Evolutionary conservation across 2,797 vertebrate species (phyloP).

Genomic region (Xenopus petersii): DNA sequence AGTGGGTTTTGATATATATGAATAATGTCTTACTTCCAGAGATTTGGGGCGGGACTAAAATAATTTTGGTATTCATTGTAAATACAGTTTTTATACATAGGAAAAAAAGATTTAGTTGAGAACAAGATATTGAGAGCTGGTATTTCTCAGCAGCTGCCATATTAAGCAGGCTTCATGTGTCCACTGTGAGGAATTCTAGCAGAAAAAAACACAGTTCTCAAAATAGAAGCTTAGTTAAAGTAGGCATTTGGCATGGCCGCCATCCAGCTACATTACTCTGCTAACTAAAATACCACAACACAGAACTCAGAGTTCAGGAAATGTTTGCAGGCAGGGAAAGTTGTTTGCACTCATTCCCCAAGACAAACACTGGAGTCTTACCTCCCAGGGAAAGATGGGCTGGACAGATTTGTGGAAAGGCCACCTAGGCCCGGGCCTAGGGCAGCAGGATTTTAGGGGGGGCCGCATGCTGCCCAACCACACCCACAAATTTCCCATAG

Average conservation of each 20-base stretch:
- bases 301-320: slow-evolving; percentile 18
- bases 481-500: too few relatives aligned
- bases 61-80: too few relatives aligned
- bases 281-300: slow-evolving; percentile 33
- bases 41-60: too few relatives aligned
- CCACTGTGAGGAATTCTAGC: slow-evolving; percentile 1
- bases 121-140: too few relatives aligned
- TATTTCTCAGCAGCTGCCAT: slow-evolving; percentile 8
- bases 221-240: slow-evolving; percentile 15
- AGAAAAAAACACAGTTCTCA: not conserved
- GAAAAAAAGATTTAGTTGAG: too few relatives aligned
- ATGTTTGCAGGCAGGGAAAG: slow-evolving; percentile 14
- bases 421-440: too few relatives aligned
- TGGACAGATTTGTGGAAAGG: not conserved
- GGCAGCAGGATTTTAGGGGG: too few relatives aligned
- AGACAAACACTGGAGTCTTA: slow-evolving; percentile 19
- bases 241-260: slow-evolving; percentile 32
- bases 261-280: slow-evolving; percentile 27
- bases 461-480: too few relatives aligned
- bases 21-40: too few relatives aligned
- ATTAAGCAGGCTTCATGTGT: slow-evolving; percentile 8
- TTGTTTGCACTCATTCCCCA: slow-evolving; percentile 15
- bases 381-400: slow-evolving; percentile 25
- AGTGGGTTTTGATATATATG: too few relatives aligned
- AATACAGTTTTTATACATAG: too few relatives aligned